These are phyloP conservation scores for Candoia aspera DNA, from an alignment of 2,113 vertebrate genomes.

Conservation along the genomic window DNA sequence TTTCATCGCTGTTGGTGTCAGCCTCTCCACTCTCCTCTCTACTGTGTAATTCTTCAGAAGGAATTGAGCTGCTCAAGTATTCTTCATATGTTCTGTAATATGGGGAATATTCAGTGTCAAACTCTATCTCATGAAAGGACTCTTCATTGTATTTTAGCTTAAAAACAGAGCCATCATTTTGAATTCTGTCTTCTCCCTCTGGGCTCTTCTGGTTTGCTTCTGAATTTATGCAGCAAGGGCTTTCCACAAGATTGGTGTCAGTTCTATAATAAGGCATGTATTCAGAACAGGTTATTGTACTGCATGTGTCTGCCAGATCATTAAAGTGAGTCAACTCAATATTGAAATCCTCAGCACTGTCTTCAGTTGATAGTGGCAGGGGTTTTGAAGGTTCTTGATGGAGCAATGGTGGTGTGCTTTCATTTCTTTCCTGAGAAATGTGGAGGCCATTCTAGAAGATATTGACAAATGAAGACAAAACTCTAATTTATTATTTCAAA, in stretches of 20 bases:
- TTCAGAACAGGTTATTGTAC: accelerated
- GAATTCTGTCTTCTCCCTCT: not conserved
- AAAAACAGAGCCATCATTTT: not conserved
- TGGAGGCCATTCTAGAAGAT: conserved; percentile 49
- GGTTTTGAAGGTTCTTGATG: not conserved
- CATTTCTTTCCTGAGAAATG: not conserved
- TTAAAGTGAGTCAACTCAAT: not conserved
- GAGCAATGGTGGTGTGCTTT: accelerated
- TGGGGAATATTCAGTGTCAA: conserved; percentile 45
- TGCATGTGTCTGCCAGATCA: not conserved
- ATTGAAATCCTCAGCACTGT: not conserved
- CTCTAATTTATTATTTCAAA: not conserved
- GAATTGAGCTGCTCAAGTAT: conserved; percentile 6
- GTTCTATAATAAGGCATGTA: conserved; percentile 63
- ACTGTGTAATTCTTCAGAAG: not conserved
- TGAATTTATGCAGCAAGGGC: not conserved
- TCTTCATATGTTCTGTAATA: conserved; percentile 54
- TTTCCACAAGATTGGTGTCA: not conserved
- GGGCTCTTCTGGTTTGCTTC: not conserved
- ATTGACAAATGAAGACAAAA: not conserved
- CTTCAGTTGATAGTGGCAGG: accelerated
- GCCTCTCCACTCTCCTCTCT: not conserved
- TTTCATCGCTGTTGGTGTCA: not conserved
- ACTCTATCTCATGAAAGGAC: not conserved
- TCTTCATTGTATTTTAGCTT: conserved; percentile 9